Evolutionary conservation across 2,113 vertebrate genomes (phyloP).

Genomic region (Leptocoma aspasia): DNA sequence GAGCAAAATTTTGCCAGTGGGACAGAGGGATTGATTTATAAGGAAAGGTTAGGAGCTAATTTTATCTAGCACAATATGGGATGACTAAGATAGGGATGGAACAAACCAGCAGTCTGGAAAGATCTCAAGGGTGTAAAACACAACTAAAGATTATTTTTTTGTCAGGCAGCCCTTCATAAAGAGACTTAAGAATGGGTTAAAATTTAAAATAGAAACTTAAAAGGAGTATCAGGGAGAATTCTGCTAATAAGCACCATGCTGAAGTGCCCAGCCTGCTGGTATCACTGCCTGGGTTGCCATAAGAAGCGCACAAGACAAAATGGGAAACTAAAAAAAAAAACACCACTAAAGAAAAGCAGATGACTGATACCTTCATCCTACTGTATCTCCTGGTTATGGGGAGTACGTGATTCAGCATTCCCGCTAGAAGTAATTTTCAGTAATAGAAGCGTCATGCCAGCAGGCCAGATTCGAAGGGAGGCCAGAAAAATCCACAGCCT

Average conservation of each 20-base stretch:
- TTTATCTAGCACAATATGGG: slow-evolving; percentile 28
- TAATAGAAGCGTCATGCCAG: neutral
- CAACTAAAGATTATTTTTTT: neutral
- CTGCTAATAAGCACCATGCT: neutral
- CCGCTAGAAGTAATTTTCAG: slow-evolving; percentile 30
- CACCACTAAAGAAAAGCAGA: neutral
- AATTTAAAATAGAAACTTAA: neutral
- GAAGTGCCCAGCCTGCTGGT: neutral
- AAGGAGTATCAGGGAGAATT: neutral
- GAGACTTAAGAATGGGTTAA: neutral
- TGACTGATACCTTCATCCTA: slow-evolving; percentile 8
- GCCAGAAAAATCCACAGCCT: slow-evolving; percentile 34
- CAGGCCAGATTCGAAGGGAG: slow-evolving; percentile 21
- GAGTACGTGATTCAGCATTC: slow-evolving; percentile 61
- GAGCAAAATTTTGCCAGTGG: neutral
- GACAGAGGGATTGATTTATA: slow-evolving; percentile 36
- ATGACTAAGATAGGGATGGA: slow-evolving; percentile 60
- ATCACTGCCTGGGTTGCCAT: neutral
- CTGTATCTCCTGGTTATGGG: neutral
- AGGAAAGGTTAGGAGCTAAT: slow-evolving; percentile 54
- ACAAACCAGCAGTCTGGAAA: slow-evolving; percentile 46
- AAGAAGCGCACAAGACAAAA: neutral
- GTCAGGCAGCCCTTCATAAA: neutral
- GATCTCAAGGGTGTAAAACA: slow-evolving; percentile 35
- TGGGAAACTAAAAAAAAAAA: neutral